Evolutionary conservation across 2,797 vertebrate genomes (phyloP).

Genomic region (Myotis vivesi): DNA sequence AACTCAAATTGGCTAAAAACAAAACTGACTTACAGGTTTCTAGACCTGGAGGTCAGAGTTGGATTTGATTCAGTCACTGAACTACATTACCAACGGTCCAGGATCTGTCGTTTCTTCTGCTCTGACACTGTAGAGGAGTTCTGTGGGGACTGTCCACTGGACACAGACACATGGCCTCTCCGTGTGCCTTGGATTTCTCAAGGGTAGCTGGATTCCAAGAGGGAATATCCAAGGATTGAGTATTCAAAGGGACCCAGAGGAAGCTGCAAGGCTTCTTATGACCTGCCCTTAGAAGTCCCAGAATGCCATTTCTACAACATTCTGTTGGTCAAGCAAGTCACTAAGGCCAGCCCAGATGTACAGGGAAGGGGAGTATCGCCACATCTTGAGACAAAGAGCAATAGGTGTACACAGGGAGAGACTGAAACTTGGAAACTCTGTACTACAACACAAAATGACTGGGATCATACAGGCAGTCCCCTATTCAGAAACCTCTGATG

Average conservation of each 20-base stretch:
- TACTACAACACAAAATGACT: neutral
- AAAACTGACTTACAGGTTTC: neutral
- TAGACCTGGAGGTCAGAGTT: neutral
- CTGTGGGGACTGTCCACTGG: neutral
- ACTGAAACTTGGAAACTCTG: neutral
- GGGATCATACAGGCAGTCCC: neutral
- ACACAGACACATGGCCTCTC: fast-evolving
- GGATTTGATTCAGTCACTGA: neutral
- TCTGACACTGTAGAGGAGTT: neutral
- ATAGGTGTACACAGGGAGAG: neutral
- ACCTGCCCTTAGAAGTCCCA: neutral
- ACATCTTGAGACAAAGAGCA: neutral
- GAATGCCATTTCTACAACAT: neutral
- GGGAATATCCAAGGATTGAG: neutral
- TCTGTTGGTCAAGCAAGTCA: neutral
- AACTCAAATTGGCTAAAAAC: neutral
- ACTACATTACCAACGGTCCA: neutral
- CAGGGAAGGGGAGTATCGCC: neutral
- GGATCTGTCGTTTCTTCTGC: neutral
- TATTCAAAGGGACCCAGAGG: neutral
- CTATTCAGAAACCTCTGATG: neutral
- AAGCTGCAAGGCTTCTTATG: neutral
- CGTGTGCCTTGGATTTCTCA: neutral
- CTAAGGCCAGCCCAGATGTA: neutral
- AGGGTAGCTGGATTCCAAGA: neutral